These are phyloP conservation scores for Lophura swinhoii DNA, from an alignment of 2,797 vertebrate species.

Conservation along the genomic window DNA sequence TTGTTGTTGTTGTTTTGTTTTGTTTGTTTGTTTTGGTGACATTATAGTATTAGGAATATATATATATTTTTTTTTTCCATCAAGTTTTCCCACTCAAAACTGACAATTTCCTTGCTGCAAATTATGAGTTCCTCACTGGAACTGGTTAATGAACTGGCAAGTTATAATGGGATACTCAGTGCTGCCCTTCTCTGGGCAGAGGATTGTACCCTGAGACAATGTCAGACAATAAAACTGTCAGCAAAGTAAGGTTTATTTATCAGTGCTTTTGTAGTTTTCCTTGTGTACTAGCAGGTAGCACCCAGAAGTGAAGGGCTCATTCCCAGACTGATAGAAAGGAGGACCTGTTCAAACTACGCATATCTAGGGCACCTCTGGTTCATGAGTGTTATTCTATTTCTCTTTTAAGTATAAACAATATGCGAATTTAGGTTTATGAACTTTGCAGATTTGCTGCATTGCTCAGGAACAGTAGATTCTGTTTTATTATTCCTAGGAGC, in stretches of 20 bases:
- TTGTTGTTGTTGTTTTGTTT: too few species aligned
- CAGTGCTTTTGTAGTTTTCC: neutral
- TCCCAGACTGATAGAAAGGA: neutral
- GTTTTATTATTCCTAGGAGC: neutral
- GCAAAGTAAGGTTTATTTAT: neutral
- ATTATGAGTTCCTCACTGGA: neutral
- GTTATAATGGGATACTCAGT: neutral
- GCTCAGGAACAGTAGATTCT: neutral
- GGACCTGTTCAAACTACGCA: neutral
- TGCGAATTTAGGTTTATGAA: neutral
- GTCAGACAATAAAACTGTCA: neutral
- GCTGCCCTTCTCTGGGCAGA: neutral
- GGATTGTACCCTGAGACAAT: neutral
- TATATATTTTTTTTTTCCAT: neutral
- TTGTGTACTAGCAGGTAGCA: neutral
- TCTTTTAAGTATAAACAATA: neutral
- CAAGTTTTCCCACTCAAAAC: neutral
- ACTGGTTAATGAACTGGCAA: neutral
- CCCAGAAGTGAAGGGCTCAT: neutral
- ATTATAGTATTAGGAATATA: neutral
- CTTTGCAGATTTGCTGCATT: neutral
- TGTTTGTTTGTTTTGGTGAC: too few species aligned
- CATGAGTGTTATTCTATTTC: neutral
- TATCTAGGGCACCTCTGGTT: neutral
- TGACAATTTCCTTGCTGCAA: neutral